A percentile compares a stretch with the other conserved stretches of the same genome.
Conservation (phyloP, 2,797 vertebrate species). For the Mycteria americana region DNA sequence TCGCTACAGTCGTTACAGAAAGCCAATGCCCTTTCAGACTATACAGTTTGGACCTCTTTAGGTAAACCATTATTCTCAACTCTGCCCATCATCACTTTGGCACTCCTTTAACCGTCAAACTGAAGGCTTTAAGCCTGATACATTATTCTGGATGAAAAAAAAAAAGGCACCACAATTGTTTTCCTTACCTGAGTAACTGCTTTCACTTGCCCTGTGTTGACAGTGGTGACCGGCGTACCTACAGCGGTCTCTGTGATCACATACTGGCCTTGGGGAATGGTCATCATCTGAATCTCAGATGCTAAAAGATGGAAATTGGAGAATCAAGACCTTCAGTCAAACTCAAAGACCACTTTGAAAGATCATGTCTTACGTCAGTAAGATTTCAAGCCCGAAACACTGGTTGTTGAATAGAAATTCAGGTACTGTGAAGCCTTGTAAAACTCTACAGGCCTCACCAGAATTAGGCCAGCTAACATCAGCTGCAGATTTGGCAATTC, state of each 20-base stretch:
- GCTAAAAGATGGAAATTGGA: constrained; percentile 74
- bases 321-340: not conserved
- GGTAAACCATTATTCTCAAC: not conserved
- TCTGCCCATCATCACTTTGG: not conserved
- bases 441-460: not conserved
- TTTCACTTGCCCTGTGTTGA: constrained; percentile 89
- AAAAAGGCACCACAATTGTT: not conserved
- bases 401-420: not conserved
- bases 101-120: not conserved
- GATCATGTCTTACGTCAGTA: not conserved
- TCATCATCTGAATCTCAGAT: constrained; percentile 99
- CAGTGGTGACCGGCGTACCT: constrained; percentile 84
- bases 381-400: not conserved
- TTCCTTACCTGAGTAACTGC: constrained; percentile 81
- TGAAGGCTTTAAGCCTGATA: not conserved
- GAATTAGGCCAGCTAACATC: not conserved
- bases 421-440: not conserved
- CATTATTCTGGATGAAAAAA: not conserved
- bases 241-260: constrained; percentile 90
- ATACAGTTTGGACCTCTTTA: not conserved
- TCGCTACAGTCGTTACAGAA: not conserved
- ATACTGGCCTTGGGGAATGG: constrained; percentile 93
- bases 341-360: not conserved
- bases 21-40: not conserved
- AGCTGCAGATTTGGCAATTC: not conserved